phyloP scores from a whole-genome alignment of 2,797 vertebrate genomes.

The Phalanger gymnotis region DNA sequence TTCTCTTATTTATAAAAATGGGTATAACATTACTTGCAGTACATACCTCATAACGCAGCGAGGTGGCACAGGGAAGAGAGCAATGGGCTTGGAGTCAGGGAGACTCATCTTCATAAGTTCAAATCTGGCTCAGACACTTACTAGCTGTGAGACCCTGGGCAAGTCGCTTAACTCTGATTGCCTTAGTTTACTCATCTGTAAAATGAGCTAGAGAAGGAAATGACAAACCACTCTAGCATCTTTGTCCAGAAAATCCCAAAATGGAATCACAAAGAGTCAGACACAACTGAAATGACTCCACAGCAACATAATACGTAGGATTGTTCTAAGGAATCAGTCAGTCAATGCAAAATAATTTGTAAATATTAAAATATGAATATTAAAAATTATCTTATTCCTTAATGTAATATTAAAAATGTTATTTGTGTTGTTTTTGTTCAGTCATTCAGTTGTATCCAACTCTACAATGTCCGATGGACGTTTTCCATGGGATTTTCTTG shows the following conservation, averaged over 20 bases:
- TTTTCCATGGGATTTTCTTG: background rate
- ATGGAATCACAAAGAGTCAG: background rate
- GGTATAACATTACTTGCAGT: background rate
- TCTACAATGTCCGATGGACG: background rate
- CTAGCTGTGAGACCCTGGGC: background rate
- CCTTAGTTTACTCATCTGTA: background rate
- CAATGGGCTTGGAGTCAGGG: background rate
- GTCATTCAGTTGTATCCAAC: background rate
- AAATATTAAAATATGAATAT: background rate
- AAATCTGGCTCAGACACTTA: background rate
- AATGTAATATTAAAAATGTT: background rate
- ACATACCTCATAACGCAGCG: background rate
- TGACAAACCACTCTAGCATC: background rate
- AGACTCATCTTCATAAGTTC: background rate
- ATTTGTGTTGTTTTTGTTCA: background rate
- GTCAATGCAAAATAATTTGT: background rate
- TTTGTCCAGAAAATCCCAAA: background rate
- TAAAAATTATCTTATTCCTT: background rate
- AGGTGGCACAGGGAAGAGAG: background rate
- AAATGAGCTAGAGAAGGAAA: background rate
- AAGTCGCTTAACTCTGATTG: background rate
- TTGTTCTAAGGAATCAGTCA: background rate
- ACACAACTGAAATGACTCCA: background rate
- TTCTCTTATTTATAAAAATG: background rate
- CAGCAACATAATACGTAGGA: background rate